Percentiles rank a stretch among this genome's conserved stretches.
Evolutionary conservation across 30 jellyfish, hydroid and myxozoan genomes (phyloP).

Genomic region (Chrysaora quinquecirrha): DNA sequence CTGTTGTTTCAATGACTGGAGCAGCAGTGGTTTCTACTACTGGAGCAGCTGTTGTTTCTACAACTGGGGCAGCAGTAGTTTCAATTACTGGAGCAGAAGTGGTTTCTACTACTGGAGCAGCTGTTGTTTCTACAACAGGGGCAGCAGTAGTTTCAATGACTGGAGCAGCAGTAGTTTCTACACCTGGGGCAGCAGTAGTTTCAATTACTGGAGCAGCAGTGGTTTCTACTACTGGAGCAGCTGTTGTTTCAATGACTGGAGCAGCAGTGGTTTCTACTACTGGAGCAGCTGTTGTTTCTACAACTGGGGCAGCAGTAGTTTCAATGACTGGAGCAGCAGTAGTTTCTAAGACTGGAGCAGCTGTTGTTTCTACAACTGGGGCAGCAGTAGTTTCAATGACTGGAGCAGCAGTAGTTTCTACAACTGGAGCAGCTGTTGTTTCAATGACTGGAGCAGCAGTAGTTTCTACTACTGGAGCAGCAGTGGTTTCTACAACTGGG

Average conservation of each 20-base stretch:
- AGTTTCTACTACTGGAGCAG: conserved; percentile 43
- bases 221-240: conserved; percentile 22
- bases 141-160: conserved; percentile 39
- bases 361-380: conserved; percentile 29
- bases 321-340: conserved; percentile 39
- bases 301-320: conserved; percentile 57
- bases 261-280: conserved; percentile 43
- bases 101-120: conserved; percentile 44
- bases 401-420: conserved; percentile 19
- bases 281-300: conserved; percentile 45
- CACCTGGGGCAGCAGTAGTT: conserved; percentile 47
- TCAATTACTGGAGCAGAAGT: conserved; percentile 34
- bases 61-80: conserved; percentile 53
- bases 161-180: conserved; percentile 53
- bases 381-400: conserved; percentile 40
- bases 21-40: conserved; percentile 36
- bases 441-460: conserved; percentile 43
- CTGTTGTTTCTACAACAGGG: conserved; percentile 30
- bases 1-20: conserved; percentile 29
- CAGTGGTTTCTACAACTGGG: conserved; percentile 17
- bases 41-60: conserved; percentile 38
- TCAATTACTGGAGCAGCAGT: conserved; percentile 38
- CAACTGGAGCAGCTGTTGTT: conserved; percentile 44
- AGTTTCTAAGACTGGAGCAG: conserved; percentile 37
- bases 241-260: conserved; percentile 29